Evolutionary conservation across 2,113 vertebrate species (phyloP), one percentile per base, ranked within the genome.

Genomic region (Glaucomys volans): DNA sequence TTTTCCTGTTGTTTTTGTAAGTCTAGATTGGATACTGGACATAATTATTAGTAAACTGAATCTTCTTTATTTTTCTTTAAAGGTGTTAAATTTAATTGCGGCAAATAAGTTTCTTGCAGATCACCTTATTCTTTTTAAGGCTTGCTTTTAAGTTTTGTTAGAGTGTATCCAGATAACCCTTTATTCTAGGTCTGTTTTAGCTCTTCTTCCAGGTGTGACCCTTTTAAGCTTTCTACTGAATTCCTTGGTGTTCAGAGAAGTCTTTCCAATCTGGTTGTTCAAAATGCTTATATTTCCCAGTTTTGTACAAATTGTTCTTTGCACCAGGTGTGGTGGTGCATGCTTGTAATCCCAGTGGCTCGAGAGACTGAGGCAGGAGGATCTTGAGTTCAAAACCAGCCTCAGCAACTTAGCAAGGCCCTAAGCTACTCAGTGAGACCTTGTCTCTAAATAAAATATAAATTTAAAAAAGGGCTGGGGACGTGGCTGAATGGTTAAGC

Each of bases 31-130:
- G 76, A 52, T 87, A 47, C 64, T 87, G 81, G 28, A 44, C 7
- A 42, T 50, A 57, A 37, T 90, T 75, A 24, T 52, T 50, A 52
- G 59, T 75, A 50, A 26, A 80, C 11, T 37, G 54, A 79, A n/a
- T 85, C 59, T 80, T 42, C 77, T 20, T 83, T 62, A 84, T 24
- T 93, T 93, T 88, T 47, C 76, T 95, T 91, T 85, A 64, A 91
- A 16, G 32, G 28, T 37, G 8, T 59, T 84, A 28, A 74, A 64
- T 83, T 90, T 95, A 62, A 67, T 75, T 88, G 93, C 72, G 79
- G 72, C 71, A 88, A 62, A 42, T 85, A 64, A 35, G 6, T 79
- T 79, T 87, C 77, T 93, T 84, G n/a, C 32, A 83, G n/a, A 82
- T 83, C 42, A 77, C 28, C 44, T 57, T 88, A 89, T 44, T 72